phyloP scores from a whole-genome alignment of 2,113 vertebrate species.

The Collichthys lucidus region DNA sequence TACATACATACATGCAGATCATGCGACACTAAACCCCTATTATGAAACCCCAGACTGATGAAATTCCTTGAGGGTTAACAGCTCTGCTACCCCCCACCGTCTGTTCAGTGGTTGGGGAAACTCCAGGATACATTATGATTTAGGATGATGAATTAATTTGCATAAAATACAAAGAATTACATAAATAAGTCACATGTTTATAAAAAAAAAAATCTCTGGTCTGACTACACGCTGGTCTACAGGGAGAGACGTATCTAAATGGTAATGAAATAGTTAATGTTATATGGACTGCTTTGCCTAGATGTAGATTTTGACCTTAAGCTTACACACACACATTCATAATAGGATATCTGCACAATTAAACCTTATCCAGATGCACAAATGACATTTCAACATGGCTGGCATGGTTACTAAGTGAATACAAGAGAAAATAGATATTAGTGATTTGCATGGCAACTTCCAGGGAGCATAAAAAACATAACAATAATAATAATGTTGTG shows the following conservation, averaged over 20 bases:
- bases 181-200: neutral
- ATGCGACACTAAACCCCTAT: neutral
- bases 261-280: constrained; percentile 46
- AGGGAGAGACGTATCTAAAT: neutral
- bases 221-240: neutral
- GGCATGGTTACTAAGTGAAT: constrained; percentile 27
- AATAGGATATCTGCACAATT: constrained; percentile 22
- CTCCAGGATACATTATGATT: neutral
- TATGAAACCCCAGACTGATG: constrained; percentile 32
- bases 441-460: neutral
- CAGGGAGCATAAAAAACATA: neutral
- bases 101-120: constrained; percentile 7
- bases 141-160: constrained; percentile 45
- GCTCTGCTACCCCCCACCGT: constrained; percentile 9
- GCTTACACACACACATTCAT: constrained; percentile 2
- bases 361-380: neutral
- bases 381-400: constrained; percentile 2
- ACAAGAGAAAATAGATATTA: neutral
- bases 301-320: constrained; percentile 7
- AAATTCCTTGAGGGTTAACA: constrained; percentile 35
- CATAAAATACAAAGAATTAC: constrained; percentile 15
- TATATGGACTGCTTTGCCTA: neutral
- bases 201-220: neutral
- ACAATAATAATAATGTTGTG: neutral
- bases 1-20: neutral